Conservation (phyloP, 2,113 vertebrate genomes). For the Chaetorhynchus papuensis region DNA sequence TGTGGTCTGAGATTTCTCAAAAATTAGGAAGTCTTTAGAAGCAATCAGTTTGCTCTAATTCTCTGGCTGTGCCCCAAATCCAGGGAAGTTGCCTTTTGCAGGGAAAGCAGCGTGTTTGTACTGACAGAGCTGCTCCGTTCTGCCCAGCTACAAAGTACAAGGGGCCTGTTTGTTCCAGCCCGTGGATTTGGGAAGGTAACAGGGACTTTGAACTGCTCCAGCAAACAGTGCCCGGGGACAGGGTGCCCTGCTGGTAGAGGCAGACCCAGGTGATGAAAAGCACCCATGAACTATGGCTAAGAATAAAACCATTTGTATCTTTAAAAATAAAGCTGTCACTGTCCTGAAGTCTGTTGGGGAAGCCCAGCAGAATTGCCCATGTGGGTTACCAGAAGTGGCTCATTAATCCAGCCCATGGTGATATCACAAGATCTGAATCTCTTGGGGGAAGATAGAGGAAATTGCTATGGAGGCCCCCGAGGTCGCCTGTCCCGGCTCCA, state of each 20-base stretch:
- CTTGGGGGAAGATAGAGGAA: slow-evolving; percentile 28
- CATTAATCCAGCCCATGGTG: slow-evolving; percentile 3
- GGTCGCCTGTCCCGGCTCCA: slow-evolving; percentile 28
- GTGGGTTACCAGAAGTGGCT: slow-evolving; percentile 67
- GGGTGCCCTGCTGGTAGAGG: neutral
- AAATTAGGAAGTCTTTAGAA: slow-evolving; percentile 39
- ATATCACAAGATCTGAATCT: slow-evolving; percentile 58
- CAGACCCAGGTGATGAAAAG: neutral
- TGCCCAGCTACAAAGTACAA: neutral
- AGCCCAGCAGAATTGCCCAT: slow-evolving; percentile 58
- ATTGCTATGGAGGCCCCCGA: slow-evolving; percentile 19
- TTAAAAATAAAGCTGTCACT: slow-evolving; percentile 42
- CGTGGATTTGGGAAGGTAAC: neutral
- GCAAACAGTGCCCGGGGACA: neutral
- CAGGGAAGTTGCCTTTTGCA: neutral
- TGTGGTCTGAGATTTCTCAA: slow-evolving; percentile 1
- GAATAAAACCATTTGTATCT: neutral
- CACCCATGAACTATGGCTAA: neutral
- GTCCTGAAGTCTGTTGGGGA: slow-evolving; percentile 53
- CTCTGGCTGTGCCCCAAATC: neutral
- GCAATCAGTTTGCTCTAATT: neutral
- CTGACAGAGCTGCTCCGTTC: neutral
- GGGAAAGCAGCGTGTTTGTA: neutral
- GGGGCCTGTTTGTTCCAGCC: neutral
- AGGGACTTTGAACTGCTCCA: neutral